A percentile compares a stretch with the other conserved stretches of the same genome.
Conservation (phyloP, 2,888 invertebrate species). For the Parasteatoda lunata region DNA sequence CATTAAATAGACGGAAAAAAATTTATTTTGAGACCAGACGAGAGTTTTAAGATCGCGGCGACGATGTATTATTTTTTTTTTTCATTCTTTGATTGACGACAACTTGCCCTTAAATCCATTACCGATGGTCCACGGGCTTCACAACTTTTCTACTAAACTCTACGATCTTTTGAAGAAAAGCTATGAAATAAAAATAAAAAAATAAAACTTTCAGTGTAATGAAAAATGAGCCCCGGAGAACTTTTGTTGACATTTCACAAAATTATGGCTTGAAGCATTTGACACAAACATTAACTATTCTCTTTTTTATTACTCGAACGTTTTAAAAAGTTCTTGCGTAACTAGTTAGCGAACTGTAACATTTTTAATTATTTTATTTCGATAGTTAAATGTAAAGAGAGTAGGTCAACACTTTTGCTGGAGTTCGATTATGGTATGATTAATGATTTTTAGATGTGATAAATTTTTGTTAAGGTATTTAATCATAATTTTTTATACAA, state of each 20-base stretch:
- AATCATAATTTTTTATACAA: no score
- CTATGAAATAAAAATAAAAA: constrained; percentile 41
- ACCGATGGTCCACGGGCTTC: constrained; percentile 48
- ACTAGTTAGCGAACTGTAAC: neutral
- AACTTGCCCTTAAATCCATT: constrained; percentile 64
- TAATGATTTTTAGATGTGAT: no score
- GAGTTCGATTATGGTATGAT: no score
- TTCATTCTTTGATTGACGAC: constrained; percentile 61
- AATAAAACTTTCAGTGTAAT: constrained; percentile 38
- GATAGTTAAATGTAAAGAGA: no score
- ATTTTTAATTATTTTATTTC: no score
- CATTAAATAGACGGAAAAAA: constrained; percentile 49
- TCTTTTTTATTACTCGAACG: neutral
- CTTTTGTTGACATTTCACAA: constrained; percentile 67
- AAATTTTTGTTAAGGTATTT: no score
- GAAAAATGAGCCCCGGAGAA: constrained; percentile 60
- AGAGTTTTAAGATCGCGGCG: constrained; percentile 48
- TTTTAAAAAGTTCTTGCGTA: neutral
- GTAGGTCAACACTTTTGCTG: no score
- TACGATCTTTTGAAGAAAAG: constrained; percentile 51
- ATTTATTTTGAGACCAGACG: constrained; percentile 41
- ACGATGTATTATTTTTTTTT: constrained; percentile 38
- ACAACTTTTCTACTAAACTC: constrained; percentile 65
- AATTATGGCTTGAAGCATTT: constrained; percentile 64
- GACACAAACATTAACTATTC: constrained; percentile 64